Base-by-base conservation (phyloP, 2,888 invertebrate genomes). In the Coenonympha arcania region DNA sequence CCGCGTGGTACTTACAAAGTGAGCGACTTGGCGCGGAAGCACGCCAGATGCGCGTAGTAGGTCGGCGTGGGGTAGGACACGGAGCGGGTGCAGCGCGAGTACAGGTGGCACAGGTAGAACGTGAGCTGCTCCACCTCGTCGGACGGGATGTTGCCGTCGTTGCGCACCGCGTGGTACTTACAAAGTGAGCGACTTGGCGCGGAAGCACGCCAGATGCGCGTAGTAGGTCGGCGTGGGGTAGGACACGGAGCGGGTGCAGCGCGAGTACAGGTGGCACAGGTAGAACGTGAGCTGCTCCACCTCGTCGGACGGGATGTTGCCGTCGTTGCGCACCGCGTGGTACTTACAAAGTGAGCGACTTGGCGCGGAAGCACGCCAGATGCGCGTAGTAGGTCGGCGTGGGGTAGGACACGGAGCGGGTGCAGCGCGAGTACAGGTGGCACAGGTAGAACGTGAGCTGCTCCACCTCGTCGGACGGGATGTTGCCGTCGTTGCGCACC, bases 161-260 rank as follows among this genome's bases (percentile, higher is more conserved):
- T n/a, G n/a, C n/a, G n/a, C n/a, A n/a, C n/a, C n/a, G n/a, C n/a
- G n/a, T n/a, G n/a, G n/a, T n/a, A n/a, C n/a, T n/a, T n/a, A n/a
- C n/a, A n/a, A n/a, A n/a, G n/a, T n/a, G n/a, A n/a, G n/a, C 15
- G 87, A 81, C 37, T 88, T 73, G 1, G 89, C 94, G 11, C 95
- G 87, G 44, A 91, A 90, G 8, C 94, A 95, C n/a, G 92, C 94
- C 43, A 95, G 88, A 79, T 95, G 95, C 9, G 95, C 94, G 74
- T 95, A 93, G 78, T 95, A 95, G 0, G 95, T 95, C 1, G 95
- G 95, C 1, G 95, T 93, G 4, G 95, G 95, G 79, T 95, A 95
- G 9, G 94, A 94, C 0, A 95, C 95, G 30, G 94, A 84, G 63
- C 95, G 87, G 57, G 91, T 92, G 69, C 96, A 96, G 4, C 96